A percentile compares a stretch with the other conserved stretches of the same genome.
These are phyloP conservation scores for Homarus gammarus DNA, from an alignment of 2,888 invertebrate genomes.

Conservation along the genomic window DNA sequence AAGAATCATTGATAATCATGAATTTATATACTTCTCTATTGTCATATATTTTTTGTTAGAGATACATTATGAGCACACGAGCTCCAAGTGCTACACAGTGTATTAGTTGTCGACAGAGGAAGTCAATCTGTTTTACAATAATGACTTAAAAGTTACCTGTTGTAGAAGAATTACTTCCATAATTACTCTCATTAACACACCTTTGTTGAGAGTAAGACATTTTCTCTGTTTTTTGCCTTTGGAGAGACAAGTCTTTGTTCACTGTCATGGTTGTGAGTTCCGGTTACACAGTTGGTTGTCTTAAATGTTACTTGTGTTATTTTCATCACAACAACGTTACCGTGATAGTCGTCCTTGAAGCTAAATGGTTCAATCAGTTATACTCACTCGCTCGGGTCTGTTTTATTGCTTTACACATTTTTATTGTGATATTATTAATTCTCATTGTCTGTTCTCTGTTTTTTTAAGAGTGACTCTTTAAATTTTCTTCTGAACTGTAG, in stretches of 20 bases:
- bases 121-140: background rate
- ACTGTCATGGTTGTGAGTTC: constrained; percentile 15
- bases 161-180: background rate
- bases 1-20: too few species aligned
- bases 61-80: too few species aligned
- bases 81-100: too few species aligned
- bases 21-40: too few species aligned
- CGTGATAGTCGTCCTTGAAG: constrained; percentile 29
- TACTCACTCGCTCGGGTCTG: too few species aligned
- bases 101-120: background rate
- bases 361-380: constrained; percentile 43
- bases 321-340: too few species aligned
- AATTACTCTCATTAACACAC: background rate
- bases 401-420: too few species aligned
- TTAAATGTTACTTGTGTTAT: constrained; percentile 28
- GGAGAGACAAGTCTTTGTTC: background rate
- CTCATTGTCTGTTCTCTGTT: too few species aligned
- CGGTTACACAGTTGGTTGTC: constrained; percentile 42
- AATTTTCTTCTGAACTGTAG: too few species aligned
- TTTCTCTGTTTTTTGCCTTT: background rate
- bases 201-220: background rate
- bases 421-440: too few species aligned
- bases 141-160: background rate
- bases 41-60: too few species aligned
- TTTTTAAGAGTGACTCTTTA: too few species aligned